phyloP scores from a whole-genome alignment of 2,797 vertebrate species.

The Cirrhinus mrigala region DNA sequence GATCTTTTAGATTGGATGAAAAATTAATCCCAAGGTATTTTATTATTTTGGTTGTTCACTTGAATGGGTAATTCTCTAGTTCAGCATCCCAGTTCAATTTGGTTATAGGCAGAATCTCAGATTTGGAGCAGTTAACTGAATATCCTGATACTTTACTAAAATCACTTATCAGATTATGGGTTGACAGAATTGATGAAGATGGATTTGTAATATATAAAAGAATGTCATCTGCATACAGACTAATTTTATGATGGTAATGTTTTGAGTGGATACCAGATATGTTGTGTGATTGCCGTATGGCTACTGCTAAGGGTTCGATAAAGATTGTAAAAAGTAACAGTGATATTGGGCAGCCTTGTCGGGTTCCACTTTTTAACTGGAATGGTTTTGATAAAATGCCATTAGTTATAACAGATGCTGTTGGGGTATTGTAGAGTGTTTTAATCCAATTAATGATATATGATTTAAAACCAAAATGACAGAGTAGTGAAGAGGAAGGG shows the following conservation, averaged over 20 bases:
- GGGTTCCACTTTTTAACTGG: background rate
- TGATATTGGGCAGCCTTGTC: background rate
- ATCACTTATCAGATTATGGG: too few species aligned
- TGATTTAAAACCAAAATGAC: too few species aligned
- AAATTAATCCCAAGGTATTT: too few species aligned
- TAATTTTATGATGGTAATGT: background rate
- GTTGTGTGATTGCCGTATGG: background rate
- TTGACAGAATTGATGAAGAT: background rate
- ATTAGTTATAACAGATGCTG: background rate
- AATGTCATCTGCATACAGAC: slow-evolving; percentile 13
- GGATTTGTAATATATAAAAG: slow-evolving; percentile 22
- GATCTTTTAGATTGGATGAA: background rate
- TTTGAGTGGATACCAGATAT: slow-evolving; percentile 2
- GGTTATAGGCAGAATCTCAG: background rate
- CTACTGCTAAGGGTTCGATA: background rate
- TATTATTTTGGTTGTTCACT: too few species aligned
- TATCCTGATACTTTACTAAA: too few species aligned
- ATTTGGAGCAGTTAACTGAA: background rate
- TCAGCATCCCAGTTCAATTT: background rate
- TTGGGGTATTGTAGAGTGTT: background rate
- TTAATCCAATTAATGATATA: too few species aligned
- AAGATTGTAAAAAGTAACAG: background rate
- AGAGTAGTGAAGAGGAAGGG: too few species aligned
- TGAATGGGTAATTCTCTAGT: too few species aligned
- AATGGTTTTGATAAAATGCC: background rate